Evolutionary conservation across 2,888 invertebrate genomes (phyloP), one percentile per base, ranked within the genome.

Genomic region (Lithosia quadra): DNA sequence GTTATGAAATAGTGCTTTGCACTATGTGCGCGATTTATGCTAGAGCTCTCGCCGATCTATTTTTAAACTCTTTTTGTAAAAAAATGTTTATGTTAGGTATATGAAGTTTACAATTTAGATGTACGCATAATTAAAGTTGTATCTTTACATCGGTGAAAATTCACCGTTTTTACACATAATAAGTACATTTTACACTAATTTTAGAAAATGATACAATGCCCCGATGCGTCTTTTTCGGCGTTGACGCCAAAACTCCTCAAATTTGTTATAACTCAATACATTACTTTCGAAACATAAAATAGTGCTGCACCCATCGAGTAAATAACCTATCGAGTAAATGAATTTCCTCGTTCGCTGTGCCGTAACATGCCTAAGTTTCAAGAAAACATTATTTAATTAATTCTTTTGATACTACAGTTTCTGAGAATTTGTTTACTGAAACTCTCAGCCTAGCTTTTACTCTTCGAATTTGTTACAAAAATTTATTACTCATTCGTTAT

Each of bases 21-120:
- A 49, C 49, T 67, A 70, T 72, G 72, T 71, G 68, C 68, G 72
- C 72, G 77, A 83, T 87, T 83, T 85, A 86, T 85, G 78, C 75
- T 67, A 75, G n/a, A n/a, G 74, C 75, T 67, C 64, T 69, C 65
- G 65, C 65, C 61, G 64, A 71, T 80, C 83, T 89, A 87, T 88
- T 86, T 86, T 83, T 83, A 78, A 58, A 68, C 74, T 72, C 68
- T 67, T 76, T 74, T 75, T 72, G 78, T 81, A 74, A 86, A 88
- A 88, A 85, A 82, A 84, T 77, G 81, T 90, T 89, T 90, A 90
- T 87, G 86, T n/a, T n/a, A n/a, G n/a, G 86, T 86, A 84, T 84
- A 79, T 80, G 80, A 78, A 83, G 78, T 79, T 78, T 79, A 82
- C 84, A 75, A 83, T 86, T 84, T 75, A 79, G 79, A n/a, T 49